phyloP scores from a whole-genome alignment of 2,797 vertebrate species.

The Emydoidea blandingii region DNA sequence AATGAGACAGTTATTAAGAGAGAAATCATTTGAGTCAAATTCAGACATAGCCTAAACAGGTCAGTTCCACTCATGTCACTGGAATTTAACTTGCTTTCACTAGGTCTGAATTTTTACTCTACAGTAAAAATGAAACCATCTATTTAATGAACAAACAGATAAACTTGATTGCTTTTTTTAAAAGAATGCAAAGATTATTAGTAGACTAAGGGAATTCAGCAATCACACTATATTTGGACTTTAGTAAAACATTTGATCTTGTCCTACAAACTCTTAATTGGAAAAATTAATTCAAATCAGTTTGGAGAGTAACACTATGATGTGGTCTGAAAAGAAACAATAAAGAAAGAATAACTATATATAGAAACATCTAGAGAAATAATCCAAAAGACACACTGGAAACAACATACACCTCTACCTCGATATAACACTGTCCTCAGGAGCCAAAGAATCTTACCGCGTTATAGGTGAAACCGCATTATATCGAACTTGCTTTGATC shows the following conservation, averaged over 20 bases:
- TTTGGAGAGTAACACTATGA: not conserved
- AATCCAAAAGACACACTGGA: not conserved
- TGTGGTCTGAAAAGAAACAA: not conserved
- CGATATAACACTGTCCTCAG: too few relatives aligned
- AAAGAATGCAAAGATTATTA: not conserved
- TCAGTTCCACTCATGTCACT: not conserved
- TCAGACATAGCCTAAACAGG: not conserved
- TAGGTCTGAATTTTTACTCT: not conserved
- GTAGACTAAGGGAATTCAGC: not conserved
- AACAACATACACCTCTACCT: not conserved
- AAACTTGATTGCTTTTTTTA: not conserved
- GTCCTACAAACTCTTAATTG: constrained; percentile 48
- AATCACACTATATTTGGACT: not conserved
- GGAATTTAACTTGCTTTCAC: not conserved
- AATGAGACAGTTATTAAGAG: not conserved
- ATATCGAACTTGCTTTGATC: too few relatives aligned
- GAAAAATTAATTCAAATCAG: constrained; percentile 14
- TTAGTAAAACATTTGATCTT: constrained; percentile 47
- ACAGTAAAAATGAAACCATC: not conserved
- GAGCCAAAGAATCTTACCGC: too few relatives aligned
- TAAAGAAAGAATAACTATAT: constrained; percentile 19
- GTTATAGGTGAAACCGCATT: too few relatives aligned
- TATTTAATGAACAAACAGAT: constrained; percentile 49
- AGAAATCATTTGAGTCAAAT: not conserved
- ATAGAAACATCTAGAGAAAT: constrained; percentile 9